Percentiles rank a stretch among this genome's conserved stretches.
These are phyloP conservation scores for Malurus melanocephalus DNA, from an alignment of 2,113 vertebrate species.

Conservation along the genomic window DNA sequence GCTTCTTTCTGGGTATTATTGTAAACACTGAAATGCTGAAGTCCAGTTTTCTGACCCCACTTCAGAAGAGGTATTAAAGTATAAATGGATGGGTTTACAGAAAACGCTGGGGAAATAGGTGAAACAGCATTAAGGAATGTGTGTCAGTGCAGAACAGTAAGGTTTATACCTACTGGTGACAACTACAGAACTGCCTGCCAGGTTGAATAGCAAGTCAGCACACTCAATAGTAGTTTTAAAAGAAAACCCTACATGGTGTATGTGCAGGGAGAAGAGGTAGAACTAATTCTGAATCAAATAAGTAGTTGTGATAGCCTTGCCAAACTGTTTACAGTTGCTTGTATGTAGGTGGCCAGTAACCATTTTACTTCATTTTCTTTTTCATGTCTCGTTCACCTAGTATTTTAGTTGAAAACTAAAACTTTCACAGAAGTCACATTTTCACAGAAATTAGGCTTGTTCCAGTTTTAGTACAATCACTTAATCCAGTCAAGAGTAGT, in stretches of 20 bases:
- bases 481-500: not conserved
- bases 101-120: not conserved
- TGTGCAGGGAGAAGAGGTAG: not conserved
- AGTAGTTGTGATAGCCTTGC: not conserved
- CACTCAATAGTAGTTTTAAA: rapidly evolving
- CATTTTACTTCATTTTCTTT: not conserved
- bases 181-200: not conserved
- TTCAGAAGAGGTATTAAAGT: not conserved
- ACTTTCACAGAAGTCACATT: not conserved
- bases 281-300: not conserved
- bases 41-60: not conserved
- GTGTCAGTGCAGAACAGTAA: not conserved
- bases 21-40: not conserved
- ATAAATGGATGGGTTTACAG: not conserved
- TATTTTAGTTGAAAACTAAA: not conserved
- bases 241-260: not conserved
- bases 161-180: not conserved
- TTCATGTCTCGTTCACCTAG: not conserved
- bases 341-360: not conserved
- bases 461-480: not conserved
- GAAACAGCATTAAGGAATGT: not conserved
- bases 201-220: not conserved
- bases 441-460: not conserved
- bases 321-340: not conserved
- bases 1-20: not conserved